Base-by-base conservation (phyloP, 2,888 invertebrate genomes). In the Loripinus fragilis region DNA sequence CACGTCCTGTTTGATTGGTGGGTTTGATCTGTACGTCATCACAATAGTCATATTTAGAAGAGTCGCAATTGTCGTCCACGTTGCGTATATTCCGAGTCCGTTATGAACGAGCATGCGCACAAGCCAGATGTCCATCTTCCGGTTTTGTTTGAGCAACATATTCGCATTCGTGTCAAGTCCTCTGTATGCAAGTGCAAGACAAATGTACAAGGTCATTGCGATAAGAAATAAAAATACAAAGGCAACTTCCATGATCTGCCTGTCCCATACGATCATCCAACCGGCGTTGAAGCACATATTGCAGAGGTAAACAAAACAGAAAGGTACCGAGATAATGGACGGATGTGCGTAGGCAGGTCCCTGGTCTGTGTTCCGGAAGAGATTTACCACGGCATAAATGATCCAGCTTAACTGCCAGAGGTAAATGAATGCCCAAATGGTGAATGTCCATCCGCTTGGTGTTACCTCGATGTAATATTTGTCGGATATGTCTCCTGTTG, bases 391-490 rank as follows among this genome's bases (percentile, higher is more conserved):
- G 41, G 90, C 87, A 80, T 91, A 92, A 2, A 89, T n/a, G 15
- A 91, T 84, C 90, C 90, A 91, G 0, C 90, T 70, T 0, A 86
- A 81, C 74, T 91, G 89, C 91, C 91, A 92, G 7, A 86, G 69
- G 81, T 92, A 92, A 79, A 92, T 92, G 65, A 89, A 76, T 0
- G 88, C 89, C 86, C 90, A 90, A 45, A 90, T 89, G 55, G 88
- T 88, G 85, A 92, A 92, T 1, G 88, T 88, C 92, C 92, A 92
- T 42, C 90, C 89, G 0, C 91, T 89, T 0, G 92, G 92, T 0
- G 91, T 91, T 23, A 92, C 90, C n/a, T 89, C 90, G n/a, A 88
- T 72, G 35, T 84, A 74, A 71, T 88, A 91, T 71, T 87, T 85
- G 78, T 87, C 87, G 0, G 92, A 90, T 8, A 91, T 81, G 35